Evolutionary conservation across 2,113 vertebrate genomes (phyloP).

Genomic region (Esox niger): DNA sequence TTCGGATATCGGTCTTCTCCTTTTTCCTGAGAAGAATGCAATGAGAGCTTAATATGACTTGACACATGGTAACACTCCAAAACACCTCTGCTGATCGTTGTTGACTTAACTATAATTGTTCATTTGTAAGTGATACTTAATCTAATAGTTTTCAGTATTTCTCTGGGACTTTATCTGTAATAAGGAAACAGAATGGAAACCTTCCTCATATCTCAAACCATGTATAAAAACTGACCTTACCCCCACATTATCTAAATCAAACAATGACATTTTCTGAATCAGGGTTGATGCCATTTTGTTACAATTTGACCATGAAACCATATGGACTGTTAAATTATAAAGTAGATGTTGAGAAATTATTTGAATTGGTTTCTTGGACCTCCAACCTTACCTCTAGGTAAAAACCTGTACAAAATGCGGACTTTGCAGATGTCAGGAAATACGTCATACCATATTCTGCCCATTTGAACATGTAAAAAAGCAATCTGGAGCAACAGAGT

Average conservation of each 20-base stretch:
- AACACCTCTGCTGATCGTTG: conserved; percentile 42
- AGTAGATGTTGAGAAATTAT: no score
- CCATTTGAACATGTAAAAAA: no score
- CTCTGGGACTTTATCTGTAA: conserved; percentile 13
- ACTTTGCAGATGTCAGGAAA: no score
- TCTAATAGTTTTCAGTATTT: conserved; percentile 34
- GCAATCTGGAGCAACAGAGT: no score
- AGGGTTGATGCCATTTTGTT: not conserved
- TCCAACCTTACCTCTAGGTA: no score
- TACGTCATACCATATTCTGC: no score
- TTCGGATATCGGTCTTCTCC: conserved; percentile 31
- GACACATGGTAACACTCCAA: conserved; percentile 27
- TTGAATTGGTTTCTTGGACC: no score
- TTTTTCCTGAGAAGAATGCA: conserved; percentile 30
- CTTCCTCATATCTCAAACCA: conserved; percentile 11
- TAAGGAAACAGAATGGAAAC: conserved; percentile 31
- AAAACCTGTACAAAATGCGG: no score
- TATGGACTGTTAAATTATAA: not conserved
- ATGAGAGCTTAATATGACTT: conserved; percentile 37
- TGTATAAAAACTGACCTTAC: not conserved
- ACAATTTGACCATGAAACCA: not conserved
- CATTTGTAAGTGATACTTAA: conserved; percentile 39
- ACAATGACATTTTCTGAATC: not conserved
- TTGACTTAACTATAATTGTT: conserved; percentile 45
- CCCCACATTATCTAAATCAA: not conserved